A percentile compares a stretch with the other conserved stretches of the same genome.
Conservation (phyloP, 2,888 invertebrate species). For the Apotomis capreana region DNA sequence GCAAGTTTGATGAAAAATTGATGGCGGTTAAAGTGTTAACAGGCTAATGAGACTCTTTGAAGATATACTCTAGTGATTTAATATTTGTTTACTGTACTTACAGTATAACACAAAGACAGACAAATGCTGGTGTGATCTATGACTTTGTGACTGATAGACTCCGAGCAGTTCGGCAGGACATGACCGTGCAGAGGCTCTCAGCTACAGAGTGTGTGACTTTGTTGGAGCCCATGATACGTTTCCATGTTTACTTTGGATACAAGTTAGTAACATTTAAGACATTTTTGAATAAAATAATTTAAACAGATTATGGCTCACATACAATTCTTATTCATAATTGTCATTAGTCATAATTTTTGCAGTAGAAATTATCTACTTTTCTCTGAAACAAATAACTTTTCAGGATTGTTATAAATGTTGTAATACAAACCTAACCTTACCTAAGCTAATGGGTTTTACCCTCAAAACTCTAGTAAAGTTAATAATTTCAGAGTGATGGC, state of each 20-base stretch:
- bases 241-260: conserved; percentile 88
- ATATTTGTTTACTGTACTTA: conserved; percentile 36
- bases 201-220: conserved; percentile 81
- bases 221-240: conserved; percentile 89
- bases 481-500: too few relatives aligned
- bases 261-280: conserved; percentile 75
- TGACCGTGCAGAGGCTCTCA: conserved; percentile 87
- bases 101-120: conserved; percentile 63
- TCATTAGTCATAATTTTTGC: too few relatives aligned
- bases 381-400: too few relatives aligned
- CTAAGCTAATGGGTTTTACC: too few relatives aligned
- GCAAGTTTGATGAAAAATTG: too few relatives aligned
- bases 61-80: background rate
- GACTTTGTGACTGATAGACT: conserved; percentile 91
- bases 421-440: too few relatives aligned
- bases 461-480: too few relatives aligned
- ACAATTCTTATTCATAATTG: too few relatives aligned
- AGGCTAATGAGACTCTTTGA: too few relatives aligned
- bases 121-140: conserved; percentile 80
- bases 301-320: background rate
- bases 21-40: too few relatives aligned
- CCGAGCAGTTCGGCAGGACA: conserved; percentile 89
- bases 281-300: background rate
- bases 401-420: too few relatives aligned
- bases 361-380: too few relatives aligned